Conservation (phyloP, 1,140 invertebrate genomes). For the Pantala flavescens region DNA sequence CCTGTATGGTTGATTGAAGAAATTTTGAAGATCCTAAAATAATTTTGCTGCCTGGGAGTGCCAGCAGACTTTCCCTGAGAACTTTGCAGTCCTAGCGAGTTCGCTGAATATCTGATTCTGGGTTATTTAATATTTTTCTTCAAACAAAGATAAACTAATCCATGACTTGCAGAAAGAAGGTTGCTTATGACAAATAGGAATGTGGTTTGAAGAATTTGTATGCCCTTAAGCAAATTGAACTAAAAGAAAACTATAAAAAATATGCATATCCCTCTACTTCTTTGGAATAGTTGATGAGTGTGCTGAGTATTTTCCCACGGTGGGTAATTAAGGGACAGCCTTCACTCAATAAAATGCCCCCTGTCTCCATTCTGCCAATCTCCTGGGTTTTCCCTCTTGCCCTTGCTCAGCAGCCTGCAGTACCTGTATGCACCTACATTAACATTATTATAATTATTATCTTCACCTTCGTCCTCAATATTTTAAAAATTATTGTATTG, state of each 20-base stretch:
- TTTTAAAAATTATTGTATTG: constrained; percentile 11
- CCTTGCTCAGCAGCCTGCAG: constrained; percentile 1
- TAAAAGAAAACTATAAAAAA: background rate
- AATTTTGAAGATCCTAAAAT: constrained; percentile 1
- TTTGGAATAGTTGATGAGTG: constrained; percentile 1
- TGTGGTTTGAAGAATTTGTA: background rate
- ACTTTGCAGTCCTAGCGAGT: background rate
- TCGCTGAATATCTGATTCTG: background rate
- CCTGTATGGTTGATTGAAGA: background rate
- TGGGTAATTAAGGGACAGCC: background rate
- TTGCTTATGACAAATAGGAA: constrained; percentile 10
- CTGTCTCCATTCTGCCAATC: constrained; percentile 3
- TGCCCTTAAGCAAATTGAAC: background rate
- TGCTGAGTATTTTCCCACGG: constrained; percentile 3
- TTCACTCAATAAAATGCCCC: background rate
- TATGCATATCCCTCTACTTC: background rate
- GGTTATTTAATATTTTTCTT: background rate
- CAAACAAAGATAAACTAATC: background rate
- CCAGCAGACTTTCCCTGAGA: constrained; percentile 7
- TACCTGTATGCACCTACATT: constrained; percentile 9
- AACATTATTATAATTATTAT: constrained; percentile 8
- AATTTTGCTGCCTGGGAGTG: constrained; percentile 7
- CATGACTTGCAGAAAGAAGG: background rate
- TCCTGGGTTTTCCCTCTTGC: constrained; percentile 3
- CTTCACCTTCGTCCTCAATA: constrained; percentile 8